phyloP scores from a whole-genome alignment of 2,797 vertebrate species.

The Galaxias olidus region DNA sequence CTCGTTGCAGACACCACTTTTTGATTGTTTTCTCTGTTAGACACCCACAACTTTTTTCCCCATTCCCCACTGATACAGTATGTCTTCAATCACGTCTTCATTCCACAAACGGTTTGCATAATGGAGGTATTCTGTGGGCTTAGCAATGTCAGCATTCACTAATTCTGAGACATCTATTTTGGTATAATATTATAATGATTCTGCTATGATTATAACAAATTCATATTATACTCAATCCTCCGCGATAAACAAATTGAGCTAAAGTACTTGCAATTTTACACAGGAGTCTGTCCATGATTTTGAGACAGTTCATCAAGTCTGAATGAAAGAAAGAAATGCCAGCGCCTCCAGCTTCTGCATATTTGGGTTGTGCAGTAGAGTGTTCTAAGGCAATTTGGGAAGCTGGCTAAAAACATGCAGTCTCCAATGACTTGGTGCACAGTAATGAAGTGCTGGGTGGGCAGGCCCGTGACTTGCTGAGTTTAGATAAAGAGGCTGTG shows the following conservation, averaged over 20 bases:
- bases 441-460: conserved; percentile 74
- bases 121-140: conserved; percentile 13
- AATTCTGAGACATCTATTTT: neutral
- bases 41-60: neutral
- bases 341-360: conserved; percentile 23
- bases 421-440: conserved; percentile 61
- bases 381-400: conserved; percentile 62
- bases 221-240: neutral
- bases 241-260: neutral
- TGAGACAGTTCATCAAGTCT: conserved; percentile 15
- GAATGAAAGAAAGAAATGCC: conserved; percentile 27
- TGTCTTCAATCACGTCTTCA: neutral
- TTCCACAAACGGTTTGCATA: conserved; percentile 8
- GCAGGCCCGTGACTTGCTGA: conserved; percentile 74
- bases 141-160: neutral
- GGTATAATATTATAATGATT: neutral
- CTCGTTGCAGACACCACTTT: conserved; percentile 11
- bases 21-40: conserved; percentile 2
- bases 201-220: neutral
- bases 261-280: neutral
- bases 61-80: neutral
- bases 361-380: conserved; percentile 40
- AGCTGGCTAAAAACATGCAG: conserved; percentile 51
- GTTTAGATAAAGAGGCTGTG: conserved; percentile 74
- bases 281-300: conserved; percentile 27